These are phyloP conservation scores for Aphis craccivora DNA, from an alignment of 1,140 invertebrate species.

Conservation along the genomic window DNA sequence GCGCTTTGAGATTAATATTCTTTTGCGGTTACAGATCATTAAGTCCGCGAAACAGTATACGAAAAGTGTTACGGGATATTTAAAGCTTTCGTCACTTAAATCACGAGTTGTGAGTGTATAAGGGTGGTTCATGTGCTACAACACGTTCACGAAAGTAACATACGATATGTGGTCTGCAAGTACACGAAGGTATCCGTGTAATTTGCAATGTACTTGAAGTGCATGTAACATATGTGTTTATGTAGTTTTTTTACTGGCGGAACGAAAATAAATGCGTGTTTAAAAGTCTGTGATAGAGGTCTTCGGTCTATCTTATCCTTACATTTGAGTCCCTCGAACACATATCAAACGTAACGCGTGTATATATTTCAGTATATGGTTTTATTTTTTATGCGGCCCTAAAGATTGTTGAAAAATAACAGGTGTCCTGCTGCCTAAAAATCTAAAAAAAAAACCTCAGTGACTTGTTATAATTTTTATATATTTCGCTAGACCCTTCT, in stretches of 20 bases:
- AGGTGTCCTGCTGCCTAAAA: too few species aligned
- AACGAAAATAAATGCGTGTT: neutral
- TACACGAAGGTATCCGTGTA: too few species aligned
- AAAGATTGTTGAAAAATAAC: too few species aligned
- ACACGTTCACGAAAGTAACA: neutral
- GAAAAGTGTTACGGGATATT: neutral
- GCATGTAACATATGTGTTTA: neutral
- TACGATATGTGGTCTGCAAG: neutral
- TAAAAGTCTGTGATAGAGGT: neutral
- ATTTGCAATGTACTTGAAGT: too few species aligned
- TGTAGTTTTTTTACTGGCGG: neutral
- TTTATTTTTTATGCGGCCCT: too few species aligned
- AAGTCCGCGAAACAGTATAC: neutral
- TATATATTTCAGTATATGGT: too few species aligned
- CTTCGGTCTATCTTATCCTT: too few species aligned
- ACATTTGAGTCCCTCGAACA: too few species aligned
- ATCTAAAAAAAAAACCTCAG: neutral
- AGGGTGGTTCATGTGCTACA: neutral
- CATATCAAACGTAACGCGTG: too few species aligned
- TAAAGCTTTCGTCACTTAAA: neutral
- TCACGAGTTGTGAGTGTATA: neutral
- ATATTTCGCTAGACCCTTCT: too few species aligned
- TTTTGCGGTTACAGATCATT: neutral
- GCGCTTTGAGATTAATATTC: neutral
- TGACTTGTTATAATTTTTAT: neutral